Percentiles rank a stretch among this genome's conserved stretches.
phyloP scores from a whole-genome alignment of 2,113 vertebrate species.

The Narcine bancroftii region DNA sequence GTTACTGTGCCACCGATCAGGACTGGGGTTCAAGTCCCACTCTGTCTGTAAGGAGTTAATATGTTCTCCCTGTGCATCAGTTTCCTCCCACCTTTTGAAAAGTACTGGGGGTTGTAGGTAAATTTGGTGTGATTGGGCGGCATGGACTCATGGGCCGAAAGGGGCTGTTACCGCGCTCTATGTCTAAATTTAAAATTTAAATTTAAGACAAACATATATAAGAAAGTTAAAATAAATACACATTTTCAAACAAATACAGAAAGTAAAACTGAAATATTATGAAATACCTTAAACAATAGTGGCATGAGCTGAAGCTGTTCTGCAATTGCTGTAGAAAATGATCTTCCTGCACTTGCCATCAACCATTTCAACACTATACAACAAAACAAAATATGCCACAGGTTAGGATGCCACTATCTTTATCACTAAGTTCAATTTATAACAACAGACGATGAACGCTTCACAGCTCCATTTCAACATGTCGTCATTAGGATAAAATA shows the following conservation, averaged over 20 bases:
- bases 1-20: too few species aligned
- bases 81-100: too few species aligned
- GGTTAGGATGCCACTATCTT: neutral
- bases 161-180: too few species aligned
- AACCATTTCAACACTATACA: constrained; percentile 87
- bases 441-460: neutral
- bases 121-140: too few species aligned
- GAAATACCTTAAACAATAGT: constrained; percentile 84
- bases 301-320: constrained; percentile 89
- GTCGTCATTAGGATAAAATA: neutral
- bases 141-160: too few species aligned
- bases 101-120: too few species aligned
- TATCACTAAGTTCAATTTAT: neutral
- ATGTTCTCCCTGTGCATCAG: too few species aligned
- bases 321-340: constrained; percentile 81
- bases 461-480: neutral
- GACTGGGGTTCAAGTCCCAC: too few species aligned
- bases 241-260: neutral
- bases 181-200: too few species aligned
- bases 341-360: constrained; percentile 89
- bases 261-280: neutral
- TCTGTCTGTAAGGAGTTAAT: too few species aligned
- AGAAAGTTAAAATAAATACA: neutral
- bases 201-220: neutral
- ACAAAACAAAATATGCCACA: constrained; percentile 37